These are phyloP conservation scores for Leucophenga montana DNA, from an alignment of 2,888 invertebrate genomes.

Conservation along the genomic window DNA sequence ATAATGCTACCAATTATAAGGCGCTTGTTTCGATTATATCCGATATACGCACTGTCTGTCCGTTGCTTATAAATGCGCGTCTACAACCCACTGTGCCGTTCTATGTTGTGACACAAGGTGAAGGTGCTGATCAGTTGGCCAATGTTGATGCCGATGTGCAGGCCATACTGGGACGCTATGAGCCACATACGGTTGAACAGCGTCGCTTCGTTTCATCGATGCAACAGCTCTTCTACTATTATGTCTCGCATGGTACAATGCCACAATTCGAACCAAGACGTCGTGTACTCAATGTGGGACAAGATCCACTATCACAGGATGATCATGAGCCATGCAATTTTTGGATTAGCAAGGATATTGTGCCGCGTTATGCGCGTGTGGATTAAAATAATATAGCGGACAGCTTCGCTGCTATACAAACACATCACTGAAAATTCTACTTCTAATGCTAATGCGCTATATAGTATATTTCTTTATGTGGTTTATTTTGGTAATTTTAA, in stretches of 20 bases:
- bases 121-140: constrained; percentile 74
- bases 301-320: constrained; percentile 79
- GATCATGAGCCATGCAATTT: constrained; percentile 84
- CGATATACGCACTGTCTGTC: constrained; percentile 86
- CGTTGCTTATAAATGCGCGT: constrained; percentile 80
- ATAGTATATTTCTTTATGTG: too few species aligned
- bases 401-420: constrained; percentile 6
- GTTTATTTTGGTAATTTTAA: too few species aligned
- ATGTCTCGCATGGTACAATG: constrained; percentile 83
- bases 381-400: constrained; percentile 75
- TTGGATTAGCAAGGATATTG: constrained; percentile 83
- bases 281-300: constrained; percentile 80
- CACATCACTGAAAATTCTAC: too few species aligned
- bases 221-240: constrained; percentile 88
- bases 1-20: constrained; percentile 80
- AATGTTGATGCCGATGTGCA: constrained; percentile 81
- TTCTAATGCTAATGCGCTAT: too few species aligned
- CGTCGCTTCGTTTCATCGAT: constrained; percentile 84
- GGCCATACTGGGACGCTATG: constrained; percentile 85
- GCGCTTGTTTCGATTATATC: constrained; percentile 84
- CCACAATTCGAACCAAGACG: constrained; percentile 76
- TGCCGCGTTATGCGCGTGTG: constrained; percentile 82
- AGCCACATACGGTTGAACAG: constrained; percentile 82
- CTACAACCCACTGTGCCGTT: constrained; percentile 79
- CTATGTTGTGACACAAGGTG: constrained; percentile 82